A percentile compares a stretch with the other conserved stretches of the same genome.
phyloP scores from a whole-genome alignment of 2,113 vertebrate genomes.

The Lagopus muta region DNA sequence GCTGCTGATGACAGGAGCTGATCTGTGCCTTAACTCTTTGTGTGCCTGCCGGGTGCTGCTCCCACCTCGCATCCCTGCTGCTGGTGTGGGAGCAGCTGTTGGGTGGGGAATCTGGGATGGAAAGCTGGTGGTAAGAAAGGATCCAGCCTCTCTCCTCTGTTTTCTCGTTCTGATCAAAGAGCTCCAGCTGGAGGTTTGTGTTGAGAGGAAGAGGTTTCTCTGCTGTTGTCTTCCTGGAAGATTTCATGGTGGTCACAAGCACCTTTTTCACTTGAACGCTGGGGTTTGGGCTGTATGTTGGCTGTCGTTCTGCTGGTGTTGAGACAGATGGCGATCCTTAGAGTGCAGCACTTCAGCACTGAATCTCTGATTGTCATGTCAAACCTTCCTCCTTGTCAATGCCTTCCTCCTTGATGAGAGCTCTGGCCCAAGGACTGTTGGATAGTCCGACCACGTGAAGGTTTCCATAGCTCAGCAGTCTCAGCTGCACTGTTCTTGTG shows the following conservation, averaged over 20 bases:
- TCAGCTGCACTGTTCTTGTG: not conserved
- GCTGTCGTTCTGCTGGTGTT: not conserved
- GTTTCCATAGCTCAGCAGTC: not conserved
- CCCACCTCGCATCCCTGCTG: accelerated
- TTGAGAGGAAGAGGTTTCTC: not conserved
- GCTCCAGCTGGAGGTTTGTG: not conserved
- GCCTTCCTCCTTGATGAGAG: not conserved
- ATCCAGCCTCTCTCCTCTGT: not conserved
- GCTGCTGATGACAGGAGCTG: slow-evolving; percentile 70
- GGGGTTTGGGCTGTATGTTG: not conserved
- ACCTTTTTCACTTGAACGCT: not conserved
- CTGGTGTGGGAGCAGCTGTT: not conserved
- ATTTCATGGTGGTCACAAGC: not conserved
- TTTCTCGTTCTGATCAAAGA: not conserved
- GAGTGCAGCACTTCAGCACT: not conserved
- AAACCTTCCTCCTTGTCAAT: not conserved
- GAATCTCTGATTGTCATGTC: not conserved
- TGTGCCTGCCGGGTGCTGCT: not conserved
- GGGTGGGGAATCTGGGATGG: not conserved
- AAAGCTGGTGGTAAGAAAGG: accelerated
- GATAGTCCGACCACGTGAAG: not conserved
- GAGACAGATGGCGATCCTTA: not conserved
- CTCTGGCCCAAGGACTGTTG: not conserved
- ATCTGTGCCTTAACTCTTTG: slow-evolving; percentile 52
- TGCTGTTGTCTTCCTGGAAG: not conserved